Base-by-base conservation (phyloP, 2,797 vertebrate genomes). In the Cygnus olor region DNA sequence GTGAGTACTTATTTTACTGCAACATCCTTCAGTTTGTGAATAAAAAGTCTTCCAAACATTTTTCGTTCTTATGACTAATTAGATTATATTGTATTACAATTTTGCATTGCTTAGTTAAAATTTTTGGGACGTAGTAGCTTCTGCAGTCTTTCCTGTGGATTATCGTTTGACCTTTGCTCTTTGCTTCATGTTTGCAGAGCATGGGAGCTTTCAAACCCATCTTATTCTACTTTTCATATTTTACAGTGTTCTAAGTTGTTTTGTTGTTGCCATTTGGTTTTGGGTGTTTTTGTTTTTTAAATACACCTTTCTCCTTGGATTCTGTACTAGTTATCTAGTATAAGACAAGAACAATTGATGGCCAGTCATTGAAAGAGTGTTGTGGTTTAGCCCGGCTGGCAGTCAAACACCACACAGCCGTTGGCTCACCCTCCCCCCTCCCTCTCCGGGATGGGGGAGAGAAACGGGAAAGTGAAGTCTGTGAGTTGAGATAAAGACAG, bases 281-380 rank as follows among this genome's bases (percentile, higher is more conserved):
- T 28, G 24, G 9, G 27, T 28, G 27, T 16, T 53, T 17, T 28
- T 53, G 25, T 28, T 53, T 28, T 53, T 53, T 89, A 88, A 60
- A 88, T 72, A 40, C 74, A 82, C 93, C 25, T 72, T 74, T 95
- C 19, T 77, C 30, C 40, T 92, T 90, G 86, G 42, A 88, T 84
- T 92, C 54, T 36, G 21, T 58, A 56, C 76, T 79, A 78, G 25
- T 83, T 72, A 83, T 80, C 60, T 94, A 14, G 28, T 32, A 60
- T 17, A 94, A 92, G 82, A 90, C 54, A 82, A 28, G 16, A 96
- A 15, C 24, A 93, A 77, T 60, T 90, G 65, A 92, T 85, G 32
- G 34, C 28, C 38, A 92, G 82, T 58, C 44, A 40, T 95, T 85
- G 44, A 16, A 94, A 69, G 9, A 20, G 10, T 79, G n/a, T n/a